Percentiles rank a stretch among this genome's conserved stretches.
Conservation (phyloP, 2,113 vertebrate genomes). For the Scytalopus superciliaris region DNA sequence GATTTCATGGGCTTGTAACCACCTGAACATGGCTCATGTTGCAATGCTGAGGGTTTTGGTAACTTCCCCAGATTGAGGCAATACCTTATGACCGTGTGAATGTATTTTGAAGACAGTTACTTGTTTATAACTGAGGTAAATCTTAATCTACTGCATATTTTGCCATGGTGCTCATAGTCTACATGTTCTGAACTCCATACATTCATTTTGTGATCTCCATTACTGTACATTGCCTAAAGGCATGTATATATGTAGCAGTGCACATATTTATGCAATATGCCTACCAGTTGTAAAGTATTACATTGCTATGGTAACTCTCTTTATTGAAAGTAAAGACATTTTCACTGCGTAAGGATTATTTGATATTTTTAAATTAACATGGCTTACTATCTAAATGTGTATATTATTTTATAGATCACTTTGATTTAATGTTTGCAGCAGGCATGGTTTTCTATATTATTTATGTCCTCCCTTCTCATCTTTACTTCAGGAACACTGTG, state of each 20-base stretch:
- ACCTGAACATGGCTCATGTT: accelerated
- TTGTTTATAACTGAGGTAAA: background rate
- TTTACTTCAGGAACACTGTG: background rate
- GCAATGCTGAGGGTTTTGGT: background rate
- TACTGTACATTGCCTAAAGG: background rate
- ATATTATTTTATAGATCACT: background rate
- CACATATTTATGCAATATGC: background rate
- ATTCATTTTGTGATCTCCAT: background rate
- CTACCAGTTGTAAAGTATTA: background rate
- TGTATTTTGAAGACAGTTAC: background rate
- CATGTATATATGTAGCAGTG: background rate
- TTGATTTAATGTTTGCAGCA: background rate
- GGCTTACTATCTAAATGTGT: background rate
- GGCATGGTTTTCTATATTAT: background rate
- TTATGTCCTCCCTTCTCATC: background rate
- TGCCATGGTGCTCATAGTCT: background rate
- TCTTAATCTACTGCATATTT: background rate
- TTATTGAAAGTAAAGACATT: constrained; percentile 25
- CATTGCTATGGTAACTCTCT: background rate
- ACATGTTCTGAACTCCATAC: background rate
- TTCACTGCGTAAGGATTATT: background rate
- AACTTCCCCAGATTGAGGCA: background rate
- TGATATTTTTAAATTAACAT: background rate
- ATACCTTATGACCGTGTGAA: background rate
- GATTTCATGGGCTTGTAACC: background rate